Evolutionary conservation across 2,113 vertebrate genomes (phyloP).

Genomic region (Festucalex cinctus): DNA sequence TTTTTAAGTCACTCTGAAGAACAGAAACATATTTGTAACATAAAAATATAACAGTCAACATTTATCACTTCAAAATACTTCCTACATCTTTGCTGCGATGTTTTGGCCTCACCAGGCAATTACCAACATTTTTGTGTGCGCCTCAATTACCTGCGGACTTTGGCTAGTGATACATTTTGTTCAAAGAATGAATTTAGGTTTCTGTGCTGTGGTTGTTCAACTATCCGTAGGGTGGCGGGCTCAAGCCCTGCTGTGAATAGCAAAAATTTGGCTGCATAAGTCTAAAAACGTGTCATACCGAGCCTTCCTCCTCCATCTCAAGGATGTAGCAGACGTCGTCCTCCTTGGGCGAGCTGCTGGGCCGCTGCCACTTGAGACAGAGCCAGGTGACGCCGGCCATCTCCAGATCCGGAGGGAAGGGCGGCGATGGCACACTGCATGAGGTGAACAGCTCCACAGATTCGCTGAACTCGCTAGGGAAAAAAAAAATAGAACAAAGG

Average conservation of each 20-base stretch:
- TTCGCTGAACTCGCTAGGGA: slow-evolving; percentile 89
- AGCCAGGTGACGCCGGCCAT: slow-evolving; percentile 89
- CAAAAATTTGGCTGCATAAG: background rate
- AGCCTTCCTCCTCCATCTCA: slow-evolving; percentile 97
- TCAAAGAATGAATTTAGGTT: too few species aligned
- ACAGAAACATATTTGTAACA: too few species aligned
- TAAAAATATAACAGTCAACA: too few species aligned
- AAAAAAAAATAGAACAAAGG: slow-evolving; percentile 29
- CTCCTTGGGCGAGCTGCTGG: slow-evolving; percentile 87
- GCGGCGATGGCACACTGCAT: slow-evolving; percentile 90
- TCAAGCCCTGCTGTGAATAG: background rate
- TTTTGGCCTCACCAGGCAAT: too few species aligned
- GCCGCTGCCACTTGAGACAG: slow-evolving; percentile 89
- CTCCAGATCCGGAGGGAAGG: slow-evolving; percentile 84
- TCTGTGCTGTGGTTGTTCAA: too few species aligned
- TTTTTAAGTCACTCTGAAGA: too few species aligned
- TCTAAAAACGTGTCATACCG: slow-evolving; percentile 63
- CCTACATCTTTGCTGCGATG: too few species aligned
- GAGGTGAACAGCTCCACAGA: slow-evolving; percentile 93
- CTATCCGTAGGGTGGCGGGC: too few species aligned
- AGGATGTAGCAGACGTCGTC: slow-evolving; percentile 91
- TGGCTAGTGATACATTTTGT: too few species aligned
- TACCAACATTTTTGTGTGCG: too few species aligned
- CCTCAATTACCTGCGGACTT: too few species aligned
- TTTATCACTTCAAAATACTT: too few species aligned